Base-by-base conservation (phyloP, 2,888 invertebrate genomes). In the Carpatolechia fugitivella region DNA sequence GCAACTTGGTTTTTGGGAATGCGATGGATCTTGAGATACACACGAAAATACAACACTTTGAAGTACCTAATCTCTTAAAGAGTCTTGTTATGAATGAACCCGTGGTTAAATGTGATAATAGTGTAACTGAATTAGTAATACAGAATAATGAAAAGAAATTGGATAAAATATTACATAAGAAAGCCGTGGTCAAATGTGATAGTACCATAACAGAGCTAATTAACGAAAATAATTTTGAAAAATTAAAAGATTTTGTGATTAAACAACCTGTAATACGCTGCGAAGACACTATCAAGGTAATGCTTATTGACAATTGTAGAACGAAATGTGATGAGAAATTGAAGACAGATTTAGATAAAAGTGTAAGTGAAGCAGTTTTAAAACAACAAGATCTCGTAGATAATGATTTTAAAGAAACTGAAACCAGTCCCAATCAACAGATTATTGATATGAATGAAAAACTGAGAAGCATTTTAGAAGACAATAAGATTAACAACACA, bases 1-100 rank as follows among this genome's bases (percentile, higher is more conserved):
- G 80, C 20, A 40, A 67, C 0, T 55, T 60, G 20, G 61, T 69
- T 31, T 80, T 76, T 36, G 62, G 63, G 2, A 65, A 74, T 0
- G 4, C 56, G 13, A 54, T 57, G 0, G 69, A 70, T 1, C 44
- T 44, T 6, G 29, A 38, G 20, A 36, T 54, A 29, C 46, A 54
- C 29, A 29, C 54, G 6, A 36, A 46, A 47, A 10, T 54, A 24
- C 29, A 33, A 20, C 24, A 47, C 24, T 35, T 38, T 16, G 16
- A 38, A 20, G 18, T 51, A 14, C 36, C 36, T 36, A 14, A 35
- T 14, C 20, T 51, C 11, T 24, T 51, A 7, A 13, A 36, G 11
- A 51, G 16, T 38, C 3, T 29, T 40, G 31, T 52, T n/a, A 1
- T 13, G 4, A 29, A n/a, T 6, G 20, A 44, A 20, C 29, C 44